Percentiles rank a stretch among this genome's conserved stretches.
Conservation (phyloP, 2,888 invertebrate species). For the Brachynemurus nebulosus region DNA sequence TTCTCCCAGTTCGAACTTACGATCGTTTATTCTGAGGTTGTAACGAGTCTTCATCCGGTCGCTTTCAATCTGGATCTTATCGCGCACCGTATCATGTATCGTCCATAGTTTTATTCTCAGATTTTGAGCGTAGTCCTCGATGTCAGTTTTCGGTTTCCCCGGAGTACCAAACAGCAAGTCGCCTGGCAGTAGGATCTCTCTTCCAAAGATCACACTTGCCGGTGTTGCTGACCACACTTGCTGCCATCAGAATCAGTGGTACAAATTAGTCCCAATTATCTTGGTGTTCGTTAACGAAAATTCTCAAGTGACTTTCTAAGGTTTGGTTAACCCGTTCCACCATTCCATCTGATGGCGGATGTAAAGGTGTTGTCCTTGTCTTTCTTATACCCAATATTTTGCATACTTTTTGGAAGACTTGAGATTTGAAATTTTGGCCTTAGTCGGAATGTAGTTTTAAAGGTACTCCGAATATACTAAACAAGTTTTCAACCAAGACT, state of each 20-base stretch:
- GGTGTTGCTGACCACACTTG: slow-evolving; percentile 15
- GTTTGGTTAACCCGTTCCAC: slow-evolving; percentile 17
- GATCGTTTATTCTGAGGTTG: too few relatives aligned
- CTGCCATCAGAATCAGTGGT: slow-evolving; percentile 9
- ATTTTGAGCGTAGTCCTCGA: neutral
- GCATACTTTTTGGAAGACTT: slow-evolving; percentile 13
- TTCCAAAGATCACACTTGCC: slow-evolving; percentile 13
- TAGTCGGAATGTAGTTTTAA: slow-evolving; percentile 16
- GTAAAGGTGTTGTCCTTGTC: slow-evolving; percentile 18
- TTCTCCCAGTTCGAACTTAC: too few relatives aligned
- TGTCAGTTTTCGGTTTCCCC: neutral
- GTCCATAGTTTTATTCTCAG: neutral
- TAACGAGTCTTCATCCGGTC: neutral
- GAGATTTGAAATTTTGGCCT: slow-evolving; percentile 19
- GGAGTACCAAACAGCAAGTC: slow-evolving; percentile 11
- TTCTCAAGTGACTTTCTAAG: slow-evolving; percentile 12
- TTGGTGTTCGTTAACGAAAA: slow-evolving; percentile 14
- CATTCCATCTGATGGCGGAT: slow-evolving; percentile 18
- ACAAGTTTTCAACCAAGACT: slow-evolving; percentile 14
- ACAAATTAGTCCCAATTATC: slow-evolving; percentile 16
- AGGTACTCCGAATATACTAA: slow-evolving; percentile 15
- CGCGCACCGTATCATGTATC: neutral
- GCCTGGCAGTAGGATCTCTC: slow-evolving; percentile 14
- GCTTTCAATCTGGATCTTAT: neutral
- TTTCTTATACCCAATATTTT: slow-evolving; percentile 13